phyloP scores from a whole-genome alignment of 1,140 invertebrate genomes.

The Drosophila rhopaloa region DNA sequence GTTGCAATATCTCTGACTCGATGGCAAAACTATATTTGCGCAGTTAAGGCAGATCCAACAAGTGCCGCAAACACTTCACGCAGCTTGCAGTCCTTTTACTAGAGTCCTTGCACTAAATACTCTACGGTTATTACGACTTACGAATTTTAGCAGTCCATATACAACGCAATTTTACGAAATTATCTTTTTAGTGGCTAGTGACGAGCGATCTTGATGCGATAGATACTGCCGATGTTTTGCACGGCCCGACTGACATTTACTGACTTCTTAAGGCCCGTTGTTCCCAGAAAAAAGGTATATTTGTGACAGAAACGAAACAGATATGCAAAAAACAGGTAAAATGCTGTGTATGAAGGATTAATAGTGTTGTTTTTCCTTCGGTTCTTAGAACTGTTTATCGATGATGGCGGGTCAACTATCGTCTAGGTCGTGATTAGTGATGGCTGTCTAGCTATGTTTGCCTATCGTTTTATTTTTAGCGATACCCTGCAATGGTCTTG shows the following conservation, averaged over 20 bases:
- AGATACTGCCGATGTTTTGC: neutral
- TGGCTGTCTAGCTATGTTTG: neutral
- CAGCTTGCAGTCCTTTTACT: neutral
- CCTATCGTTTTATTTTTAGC: neutral
- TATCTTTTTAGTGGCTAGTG: conserved; percentile 5
- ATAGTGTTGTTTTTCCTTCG: neutral
- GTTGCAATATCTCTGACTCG: neutral
- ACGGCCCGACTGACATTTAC: too few species aligned
- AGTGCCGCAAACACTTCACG: neutral
- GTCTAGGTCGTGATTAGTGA: neutral
- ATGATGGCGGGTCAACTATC: neutral
- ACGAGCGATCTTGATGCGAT: conserved; percentile 3
- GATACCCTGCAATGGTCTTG: neutral
- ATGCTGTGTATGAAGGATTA: neutral
- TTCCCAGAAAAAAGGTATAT: neutral
- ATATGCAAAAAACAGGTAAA: neutral
- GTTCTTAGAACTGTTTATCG: neutral
- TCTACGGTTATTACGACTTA: neutral
- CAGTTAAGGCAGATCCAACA: neutral
- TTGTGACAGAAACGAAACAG: neutral
- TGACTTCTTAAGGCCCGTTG: too few species aligned
- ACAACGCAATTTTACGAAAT: conserved; percentile 64
- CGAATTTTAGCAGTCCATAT: conserved; percentile 11
- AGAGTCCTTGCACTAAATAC: neutral
- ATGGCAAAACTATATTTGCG: neutral